Base-by-base conservation (phyloP, 2,113 vertebrate genomes). In the Cacatua alba region DNA sequence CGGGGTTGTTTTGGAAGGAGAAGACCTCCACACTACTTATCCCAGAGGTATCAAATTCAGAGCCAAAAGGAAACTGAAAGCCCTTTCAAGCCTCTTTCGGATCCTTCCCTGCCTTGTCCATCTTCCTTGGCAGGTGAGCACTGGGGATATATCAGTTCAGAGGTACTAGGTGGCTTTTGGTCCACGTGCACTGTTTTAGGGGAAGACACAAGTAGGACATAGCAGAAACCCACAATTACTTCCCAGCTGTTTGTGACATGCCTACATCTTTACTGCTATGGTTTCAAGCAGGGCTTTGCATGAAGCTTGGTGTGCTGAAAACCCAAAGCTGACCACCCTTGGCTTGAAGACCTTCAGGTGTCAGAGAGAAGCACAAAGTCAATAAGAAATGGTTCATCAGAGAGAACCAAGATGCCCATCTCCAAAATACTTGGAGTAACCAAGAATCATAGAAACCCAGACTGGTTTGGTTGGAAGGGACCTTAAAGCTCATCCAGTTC, bases 241-340 rank as follows among this genome's bases (percentile, higher is more conserved):
- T 48, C 70, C 55, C 48, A 43, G 55, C 31, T 82, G 17, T 44
- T 70, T 62, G 10, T 55, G 46, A 48, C 39, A 9, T 23, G 29
- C 24, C 23, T 33, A 18, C 6, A n/a, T n/a, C 57, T n/a, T 59
- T 24, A 59, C 39, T 25, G 26, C 21, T 19, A 4, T 5, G 5
- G 25, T 39, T 86, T 51, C 20, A 76, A 51, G 62, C 49, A 52
- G 43, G 67, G 24, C 17, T 72, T 62, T 37, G 14, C 28, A 52
- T 0, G 0, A 13, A 48, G 48, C 23, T 33, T 35, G 35, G 10
- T 1, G 1, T n/a, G 35, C 53, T 80, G 49, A 55, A 72, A 94
- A 37, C 25, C 13, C 3, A 0, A 2, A 68, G 25, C 43, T 63
- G 64, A n/a, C 26, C 46, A 43, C 10, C 28, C 31, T 52, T 49